Conservation (phyloP, 2,113 vertebrate genomes). For the Picathartes gymnocephalus region DNA sequence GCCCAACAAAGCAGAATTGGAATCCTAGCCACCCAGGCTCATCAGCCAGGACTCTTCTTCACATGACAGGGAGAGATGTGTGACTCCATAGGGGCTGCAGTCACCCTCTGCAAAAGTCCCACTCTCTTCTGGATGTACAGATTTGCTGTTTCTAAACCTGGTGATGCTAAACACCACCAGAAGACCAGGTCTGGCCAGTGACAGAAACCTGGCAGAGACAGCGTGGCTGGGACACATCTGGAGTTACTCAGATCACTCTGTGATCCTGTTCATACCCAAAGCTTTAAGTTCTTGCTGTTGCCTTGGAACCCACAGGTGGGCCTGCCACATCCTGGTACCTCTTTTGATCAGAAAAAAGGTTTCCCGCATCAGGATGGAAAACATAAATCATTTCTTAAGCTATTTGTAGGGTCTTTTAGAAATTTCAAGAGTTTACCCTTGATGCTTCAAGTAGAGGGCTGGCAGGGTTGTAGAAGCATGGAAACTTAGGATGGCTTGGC, state of each 20-base stretch:
- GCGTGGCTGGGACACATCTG: fast-evolving
- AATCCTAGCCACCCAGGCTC: not conserved
- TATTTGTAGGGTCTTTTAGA: not conserved
- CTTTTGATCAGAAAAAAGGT: not conserved
- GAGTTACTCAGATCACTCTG: not conserved
- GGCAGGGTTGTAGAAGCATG: not conserved
- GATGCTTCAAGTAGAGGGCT: not conserved
- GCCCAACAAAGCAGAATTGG: not conserved
- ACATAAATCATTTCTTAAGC: not conserved
- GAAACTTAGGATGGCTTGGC: not conserved
- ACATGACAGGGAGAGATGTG: fast-evolving
- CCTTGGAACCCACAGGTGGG: not conserved
- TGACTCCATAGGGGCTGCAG: not conserved
- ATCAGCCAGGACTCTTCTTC: not conserved
- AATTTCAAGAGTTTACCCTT: not conserved
- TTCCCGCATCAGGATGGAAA: not conserved
- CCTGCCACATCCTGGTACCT: not conserved
- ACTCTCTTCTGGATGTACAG: not conserved
- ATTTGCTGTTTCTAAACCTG: not conserved
- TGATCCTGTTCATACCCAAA: not conserved
- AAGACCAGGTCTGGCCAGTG: not conserved
- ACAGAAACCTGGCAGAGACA: not conserved
- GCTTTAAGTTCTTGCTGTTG: not conserved
- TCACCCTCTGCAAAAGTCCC: not conserved
- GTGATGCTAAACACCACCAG: not conserved